Base-by-base conservation (phyloP, 2,113 vertebrate species). In the Dicentrarchus labrax region DNA sequence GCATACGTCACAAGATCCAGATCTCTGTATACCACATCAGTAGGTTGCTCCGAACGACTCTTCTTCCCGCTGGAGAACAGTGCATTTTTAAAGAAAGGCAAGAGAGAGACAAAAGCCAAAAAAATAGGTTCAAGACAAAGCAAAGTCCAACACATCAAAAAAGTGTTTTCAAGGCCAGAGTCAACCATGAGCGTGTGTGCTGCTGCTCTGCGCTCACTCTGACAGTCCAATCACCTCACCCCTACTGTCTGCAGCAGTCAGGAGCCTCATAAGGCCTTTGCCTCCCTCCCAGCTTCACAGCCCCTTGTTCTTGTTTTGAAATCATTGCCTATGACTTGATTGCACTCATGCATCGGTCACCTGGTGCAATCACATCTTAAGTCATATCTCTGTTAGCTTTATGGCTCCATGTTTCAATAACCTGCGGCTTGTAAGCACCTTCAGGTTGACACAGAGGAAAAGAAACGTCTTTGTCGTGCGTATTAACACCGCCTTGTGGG, bases 401-500 rank as follows among this genome's bases (percentile, higher is more conserved):
- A 94, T 93, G 89, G 88, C 87, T 85, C 78, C 38, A 64, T 24
- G 89, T 86, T 90, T 89, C 90, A 92, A 92, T 93, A 91, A 90
- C 83, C 82, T 71, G 61, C 84, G 67, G 70, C 84, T 86, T 84
- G 78, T 90, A 93, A 94, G 90, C 92, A 84, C 88, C 88, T 90
- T 65, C 80, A 80, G 85, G 86, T 86, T 76, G 91, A 93, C 92
- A 78, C 90, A 80, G 90, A 91, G 92, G 83, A 83, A 80, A 87
- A 69, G 84, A 91, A 89, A 83, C 82, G 62, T 84, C 88, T 89
- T 91, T 85, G 89, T 87, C 88, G 84, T 87, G 85, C 30, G 82
- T 86, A 88, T 91, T 93, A 93, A 90, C 91, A 77, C 68, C 67
- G 91, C 91, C 92, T 93, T 88, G 85, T 84, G 93, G 94, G 94